Percentiles rank a stretch among this genome's conserved stretches.
phyloP scores from a whole-genome alignment of 2,888 invertebrate genomes.

The Choreutis nemorana region DNA sequence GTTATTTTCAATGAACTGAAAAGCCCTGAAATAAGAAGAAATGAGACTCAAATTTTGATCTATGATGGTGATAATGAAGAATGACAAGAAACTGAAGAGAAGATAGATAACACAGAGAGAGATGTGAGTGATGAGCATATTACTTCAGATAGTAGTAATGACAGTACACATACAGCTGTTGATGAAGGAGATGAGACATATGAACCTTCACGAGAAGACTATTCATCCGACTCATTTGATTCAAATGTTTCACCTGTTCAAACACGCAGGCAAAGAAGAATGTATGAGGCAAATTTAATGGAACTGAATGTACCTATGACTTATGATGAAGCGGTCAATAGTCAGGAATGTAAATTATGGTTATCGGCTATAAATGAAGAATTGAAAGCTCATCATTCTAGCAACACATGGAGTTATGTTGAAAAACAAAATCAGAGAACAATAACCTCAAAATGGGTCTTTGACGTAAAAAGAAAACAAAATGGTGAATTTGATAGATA shows the following conservation, averaged over 20 bases:
- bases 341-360: slow-evolving; percentile 11
- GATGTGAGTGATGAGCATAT: no score
- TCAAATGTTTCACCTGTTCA: slow-evolving; percentile 14
- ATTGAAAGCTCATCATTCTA: slow-evolving; percentile 12
- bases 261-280: slow-evolving; percentile 10
- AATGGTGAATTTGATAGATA: slow-evolving; percentile 6
- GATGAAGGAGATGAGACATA: no score
- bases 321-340: slow-evolving; percentile 15
- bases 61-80: slow-evolving; percentile 7
- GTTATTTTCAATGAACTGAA: slow-evolving; percentile 16
- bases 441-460: slow-evolving; percentile 16
- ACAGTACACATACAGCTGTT: no score
- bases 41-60: slow-evolving; percentile 9
- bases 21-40: slow-evolving; percentile 8
- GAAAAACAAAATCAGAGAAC: slow-evolving; percentile 9
- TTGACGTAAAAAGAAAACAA: slow-evolving; percentile 12
- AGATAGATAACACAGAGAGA: no score
- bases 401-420: slow-evolving; percentile 14
- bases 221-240: slow-evolving; percentile 5
- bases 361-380: slow-evolving; percentile 13
- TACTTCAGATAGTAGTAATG: no score
- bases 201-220: slow-evolving; percentile 14
- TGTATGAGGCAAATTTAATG: slow-evolving; percentile 14
- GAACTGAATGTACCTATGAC: slow-evolving; percentile 12
- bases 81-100: not conserved